A percentile compares a stretch with the other conserved stretches of the same genome.
Evolutionary conservation across 2,797 vertebrate species (phyloP).

Genomic region (Hippopotamyrus pictus): DNA sequence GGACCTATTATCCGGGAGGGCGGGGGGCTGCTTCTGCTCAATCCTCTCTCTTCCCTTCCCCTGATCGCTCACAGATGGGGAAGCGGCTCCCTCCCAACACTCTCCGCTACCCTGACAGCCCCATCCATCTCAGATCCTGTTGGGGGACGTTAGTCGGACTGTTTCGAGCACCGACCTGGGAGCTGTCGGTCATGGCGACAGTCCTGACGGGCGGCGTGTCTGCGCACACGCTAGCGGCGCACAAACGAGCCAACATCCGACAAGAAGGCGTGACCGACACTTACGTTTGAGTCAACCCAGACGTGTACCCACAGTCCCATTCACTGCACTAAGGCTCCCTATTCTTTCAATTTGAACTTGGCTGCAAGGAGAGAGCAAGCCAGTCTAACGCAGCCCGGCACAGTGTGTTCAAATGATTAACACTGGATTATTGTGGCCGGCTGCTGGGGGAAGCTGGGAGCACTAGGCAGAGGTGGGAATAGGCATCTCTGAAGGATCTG

Average conservation of each 20-base stretch:
- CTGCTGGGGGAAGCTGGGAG: neutral
- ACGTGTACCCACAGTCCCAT: neutral
- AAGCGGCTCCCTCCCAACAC: conserved; percentile 34
- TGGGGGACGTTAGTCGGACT: conserved; percentile 1
- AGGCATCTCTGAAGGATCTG: neutral
- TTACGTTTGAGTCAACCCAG: neutral
- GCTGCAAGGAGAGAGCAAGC: neutral
- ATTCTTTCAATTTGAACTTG: neutral
- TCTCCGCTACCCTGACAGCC: conserved; percentile 9
- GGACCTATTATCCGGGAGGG: neutral
- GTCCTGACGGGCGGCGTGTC: neutral
- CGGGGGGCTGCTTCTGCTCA: neutral
- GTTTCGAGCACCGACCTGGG: neutral
- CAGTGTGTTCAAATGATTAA: neutral
- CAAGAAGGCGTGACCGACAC: neutral
- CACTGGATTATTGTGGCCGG: neutral
- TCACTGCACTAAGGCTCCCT: neutral
- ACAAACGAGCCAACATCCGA: neutral
- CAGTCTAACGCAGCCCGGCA: neutral
- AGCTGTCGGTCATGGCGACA: neutral
- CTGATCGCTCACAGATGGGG: conserved; percentile 10
- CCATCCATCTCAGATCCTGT: conserved; percentile 24
- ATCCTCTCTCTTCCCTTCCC: neutral
- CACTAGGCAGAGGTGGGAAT: neutral
- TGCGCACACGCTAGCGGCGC: neutral